Conservation (phyloP, 2,797 vertebrate species). For the Lepidocolaptes lacrymiger region DNA sequence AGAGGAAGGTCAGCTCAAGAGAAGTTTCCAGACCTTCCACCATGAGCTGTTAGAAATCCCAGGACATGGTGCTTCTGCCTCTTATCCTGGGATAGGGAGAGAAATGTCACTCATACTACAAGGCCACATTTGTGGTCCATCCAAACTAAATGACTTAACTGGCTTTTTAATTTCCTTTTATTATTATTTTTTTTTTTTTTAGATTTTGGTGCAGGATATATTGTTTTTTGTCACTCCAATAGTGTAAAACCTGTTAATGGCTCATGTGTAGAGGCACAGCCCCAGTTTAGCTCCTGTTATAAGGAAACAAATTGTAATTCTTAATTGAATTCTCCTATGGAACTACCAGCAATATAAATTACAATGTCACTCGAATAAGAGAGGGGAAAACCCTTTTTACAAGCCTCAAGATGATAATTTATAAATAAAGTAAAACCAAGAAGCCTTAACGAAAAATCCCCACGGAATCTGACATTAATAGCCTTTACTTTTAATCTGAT, state of each 20-base stretch:
- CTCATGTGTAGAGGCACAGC: background rate
- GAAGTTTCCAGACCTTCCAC: background rate
- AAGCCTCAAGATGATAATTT: constrained; percentile 46
- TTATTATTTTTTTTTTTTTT: too few species aligned
- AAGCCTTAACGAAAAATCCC: constrained; percentile 19
- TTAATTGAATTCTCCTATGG: constrained; percentile 39
- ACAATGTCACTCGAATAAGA: background rate
- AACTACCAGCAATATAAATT: constrained; percentile 40
- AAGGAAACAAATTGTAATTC: constrained; percentile 35
- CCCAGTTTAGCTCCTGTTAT: background rate
- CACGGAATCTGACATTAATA: constrained; percentile 19
- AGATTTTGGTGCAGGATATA: background rate
- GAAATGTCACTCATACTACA: background rate
- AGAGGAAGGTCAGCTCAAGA: background rate
- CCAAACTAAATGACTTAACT: background rate
- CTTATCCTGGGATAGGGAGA: fast-evolving
- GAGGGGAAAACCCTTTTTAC: background rate
- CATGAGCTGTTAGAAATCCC: background rate
- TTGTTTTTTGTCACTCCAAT: background rate
- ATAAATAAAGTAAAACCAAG: constrained; percentile 51
- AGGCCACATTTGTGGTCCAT: fast-evolving
- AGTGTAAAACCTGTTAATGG: background rate
- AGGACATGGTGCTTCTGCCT: fast-evolving
- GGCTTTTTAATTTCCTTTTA: background rate
- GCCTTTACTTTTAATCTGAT: constrained; percentile 48